phyloP scores from a whole-genome alignment of 35 echinoderm and acorn worm species.

The Hemicentrotus pulcherrimus region DNA sequence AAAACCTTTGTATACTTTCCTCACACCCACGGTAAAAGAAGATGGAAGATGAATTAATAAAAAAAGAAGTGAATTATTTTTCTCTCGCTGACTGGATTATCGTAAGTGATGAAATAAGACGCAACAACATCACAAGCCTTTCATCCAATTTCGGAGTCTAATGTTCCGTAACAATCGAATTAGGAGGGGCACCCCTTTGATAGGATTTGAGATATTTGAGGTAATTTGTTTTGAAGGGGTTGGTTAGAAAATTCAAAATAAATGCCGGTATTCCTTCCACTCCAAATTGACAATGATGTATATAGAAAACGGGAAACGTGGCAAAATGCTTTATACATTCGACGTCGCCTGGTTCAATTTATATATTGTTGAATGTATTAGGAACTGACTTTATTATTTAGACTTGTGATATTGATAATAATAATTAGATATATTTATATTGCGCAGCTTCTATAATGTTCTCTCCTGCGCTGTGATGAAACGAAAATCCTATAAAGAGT shows the following conservation, averaged over 20 bases:
- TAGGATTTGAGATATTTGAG: not conserved
- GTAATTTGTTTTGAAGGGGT: not conserved
- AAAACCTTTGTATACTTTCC: too few relatives aligned
- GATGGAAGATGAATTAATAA: not conserved
- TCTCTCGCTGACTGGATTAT: not conserved
- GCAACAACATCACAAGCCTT: not conserved
- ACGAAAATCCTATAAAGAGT: too few relatives aligned
- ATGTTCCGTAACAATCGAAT: slow-evolving; percentile 30
- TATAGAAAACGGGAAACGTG: not conserved
- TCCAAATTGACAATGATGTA: not conserved
- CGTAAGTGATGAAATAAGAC: not conserved
- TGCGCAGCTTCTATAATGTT: too few relatives aligned
- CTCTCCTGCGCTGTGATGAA: too few relatives aligned
- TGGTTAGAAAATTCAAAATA: not conserved
- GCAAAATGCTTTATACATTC: not conserved
- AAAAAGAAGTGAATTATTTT: not conserved
- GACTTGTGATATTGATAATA: too few relatives aligned
- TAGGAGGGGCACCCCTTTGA: not conserved
- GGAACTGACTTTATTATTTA: too few relatives aligned
- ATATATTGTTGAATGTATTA: not conserved
- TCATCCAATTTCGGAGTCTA: not conserved
- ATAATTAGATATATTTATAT: too few relatives aligned
- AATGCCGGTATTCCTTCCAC: not conserved
- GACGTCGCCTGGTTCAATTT: not conserved
- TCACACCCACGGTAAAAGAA: not conserved